Evolutionary conservation across 2,797 vertebrate species (phyloP).

Genomic region (Spinus olivaceus): DNA sequence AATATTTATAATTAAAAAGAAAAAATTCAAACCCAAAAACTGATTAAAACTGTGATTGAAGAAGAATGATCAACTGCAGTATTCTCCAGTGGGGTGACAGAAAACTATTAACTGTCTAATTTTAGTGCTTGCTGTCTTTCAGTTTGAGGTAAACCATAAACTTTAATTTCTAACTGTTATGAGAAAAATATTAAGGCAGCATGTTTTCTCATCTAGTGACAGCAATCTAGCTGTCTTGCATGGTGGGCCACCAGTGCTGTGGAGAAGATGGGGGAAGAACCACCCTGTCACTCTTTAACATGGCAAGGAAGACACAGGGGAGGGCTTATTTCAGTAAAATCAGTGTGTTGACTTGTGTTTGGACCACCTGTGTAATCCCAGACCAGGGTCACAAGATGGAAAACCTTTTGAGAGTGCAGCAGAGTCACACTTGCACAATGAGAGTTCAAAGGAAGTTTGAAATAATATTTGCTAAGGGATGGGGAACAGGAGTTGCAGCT

Average conservation of each 20-base stretch:
- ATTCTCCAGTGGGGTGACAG: background rate
- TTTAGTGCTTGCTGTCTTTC: background rate
- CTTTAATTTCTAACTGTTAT: background rate
- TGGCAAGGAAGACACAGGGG: background rate
- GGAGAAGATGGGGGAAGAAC: background rate
- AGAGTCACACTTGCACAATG: background rate
- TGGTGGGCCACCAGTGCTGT: too few species aligned
- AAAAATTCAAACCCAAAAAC: background rate
- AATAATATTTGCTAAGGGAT: slow-evolving; percentile 37
- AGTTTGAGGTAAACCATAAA: background rate
- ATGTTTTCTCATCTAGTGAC: background rate
- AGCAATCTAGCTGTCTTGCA: background rate
- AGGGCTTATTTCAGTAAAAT: background rate
- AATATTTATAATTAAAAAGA: background rate
- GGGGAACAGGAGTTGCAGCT: background rate
- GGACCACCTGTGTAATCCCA: background rate
- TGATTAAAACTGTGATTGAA: background rate
- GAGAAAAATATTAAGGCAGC: background rate
- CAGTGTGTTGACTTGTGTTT: background rate
- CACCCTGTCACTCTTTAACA: background rate
- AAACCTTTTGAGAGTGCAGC: background rate
- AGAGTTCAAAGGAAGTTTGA: background rate
- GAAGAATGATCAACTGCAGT: background rate
- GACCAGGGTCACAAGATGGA: background rate
- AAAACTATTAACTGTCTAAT: background rate